Evolutionary conservation across 92 coral and sea anemone genomes (phyloP).

Genomic region (Zoanthus sociatus): DNA sequence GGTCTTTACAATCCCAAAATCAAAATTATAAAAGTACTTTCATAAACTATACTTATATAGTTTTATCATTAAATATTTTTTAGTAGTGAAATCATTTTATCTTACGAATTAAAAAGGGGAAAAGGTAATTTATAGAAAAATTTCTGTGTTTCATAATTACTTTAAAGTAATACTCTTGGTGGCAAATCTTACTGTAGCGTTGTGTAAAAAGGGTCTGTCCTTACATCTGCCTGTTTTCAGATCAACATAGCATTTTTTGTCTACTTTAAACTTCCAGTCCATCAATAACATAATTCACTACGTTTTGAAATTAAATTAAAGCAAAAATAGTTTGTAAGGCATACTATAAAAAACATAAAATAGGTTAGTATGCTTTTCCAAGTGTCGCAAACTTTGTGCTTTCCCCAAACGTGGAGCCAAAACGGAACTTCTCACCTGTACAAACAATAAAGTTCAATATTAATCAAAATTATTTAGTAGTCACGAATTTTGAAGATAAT

Average conservation of each 20-base stretch:
- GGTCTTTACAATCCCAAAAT: no score
- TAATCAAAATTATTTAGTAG: no score
- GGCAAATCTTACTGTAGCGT: background rate
- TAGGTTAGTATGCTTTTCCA: slow-evolving; percentile 57
- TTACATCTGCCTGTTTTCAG: background rate
- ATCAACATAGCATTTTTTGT: background rate
- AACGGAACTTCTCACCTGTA: slow-evolving; percentile 96
- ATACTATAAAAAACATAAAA: background rate
- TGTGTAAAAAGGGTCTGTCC: background rate
- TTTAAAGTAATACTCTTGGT: background rate
- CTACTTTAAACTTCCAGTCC: background rate
- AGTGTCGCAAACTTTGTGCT: slow-evolving; percentile 91
- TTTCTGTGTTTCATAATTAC: background rate
- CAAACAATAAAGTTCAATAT: background rate
- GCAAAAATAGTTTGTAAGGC: background rate
- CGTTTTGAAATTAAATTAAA: background rate
- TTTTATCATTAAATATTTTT: no score
- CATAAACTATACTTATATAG: no score
- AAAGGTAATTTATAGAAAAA: no score
- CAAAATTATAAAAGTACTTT: no score
- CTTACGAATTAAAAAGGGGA: no score
- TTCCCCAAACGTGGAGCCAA: slow-evolving; percentile 96
- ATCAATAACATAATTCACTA: background rate
- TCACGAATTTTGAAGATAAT: no score
- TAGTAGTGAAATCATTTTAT: no score